Base-by-base conservation (phyloP, 1,140 invertebrate species). In the Thereuonema tuberculata region DNA sequence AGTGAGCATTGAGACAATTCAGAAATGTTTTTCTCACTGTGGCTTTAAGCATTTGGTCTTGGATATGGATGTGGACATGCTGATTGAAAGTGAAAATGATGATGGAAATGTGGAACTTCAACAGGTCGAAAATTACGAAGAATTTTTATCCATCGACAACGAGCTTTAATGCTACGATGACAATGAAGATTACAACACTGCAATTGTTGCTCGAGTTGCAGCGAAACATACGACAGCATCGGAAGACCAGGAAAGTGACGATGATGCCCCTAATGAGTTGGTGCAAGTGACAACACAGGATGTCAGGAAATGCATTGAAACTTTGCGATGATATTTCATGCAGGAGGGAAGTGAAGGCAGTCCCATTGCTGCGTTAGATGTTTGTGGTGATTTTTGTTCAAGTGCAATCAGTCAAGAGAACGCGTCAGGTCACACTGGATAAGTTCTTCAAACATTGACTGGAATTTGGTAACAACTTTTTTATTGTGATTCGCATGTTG, bases 21-120 rank as follows among this genome's bases (percentile, higher is more conserved):
- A 56, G 54, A 56, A 27, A 9, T 56, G 54, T 56, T 56, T 56
- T 31, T 5, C 54, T 12, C 25, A 56, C 29, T 56, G 54, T 31
- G 54, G 54, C 12, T 27, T 56, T 17, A 23, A 25, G 9, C 15
- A 25, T 31, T 23, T 15, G n/a, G 21, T 5, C 5, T 3, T 25
- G 26, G 17, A 56, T 9, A 52, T 52, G 50, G 14, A 9, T n/a
- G n/a, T n/a, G 21, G 50, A 52, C 50, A 52, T 25, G 50, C 21
- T 9, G 50, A 25, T n/a, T n/a, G n/a, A n/a, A n/a, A n/a, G 21
- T 21, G 9, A 12, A 9, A 52, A 52, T 14, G 21, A 46, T 20
- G 43, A 52, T 14, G 20, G 14, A 5, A 52, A 5, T 9, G 5
- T 52, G 20, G 25, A 52, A 52, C 49, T 52, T 9, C 49, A 20